Evolutionary conservation across 2,888 invertebrate species (phyloP).

Genomic region (Omphaloscelis lunosa): DNA sequence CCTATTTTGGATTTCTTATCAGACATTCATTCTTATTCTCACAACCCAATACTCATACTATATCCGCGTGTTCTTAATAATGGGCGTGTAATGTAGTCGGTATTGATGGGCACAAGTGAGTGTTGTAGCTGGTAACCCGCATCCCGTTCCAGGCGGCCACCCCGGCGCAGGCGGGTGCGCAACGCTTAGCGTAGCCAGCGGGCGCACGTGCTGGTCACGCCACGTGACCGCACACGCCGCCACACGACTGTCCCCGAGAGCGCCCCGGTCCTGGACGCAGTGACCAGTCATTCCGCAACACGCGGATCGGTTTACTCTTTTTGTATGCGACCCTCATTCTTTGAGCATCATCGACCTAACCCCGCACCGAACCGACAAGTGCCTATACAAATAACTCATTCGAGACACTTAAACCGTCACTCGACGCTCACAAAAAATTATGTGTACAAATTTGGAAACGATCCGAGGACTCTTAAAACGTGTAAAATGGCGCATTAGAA

Average conservation of each 20-base stretch:
- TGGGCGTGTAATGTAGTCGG: background rate
- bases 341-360: constrained; percentile 72
- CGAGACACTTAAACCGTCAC: constrained; percentile 86
- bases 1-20: background rate
- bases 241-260: background rate
- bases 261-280: constrained; percentile 15
- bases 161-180: constrained; percentile 15
- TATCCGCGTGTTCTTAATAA: background rate
- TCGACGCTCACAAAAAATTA: constrained; percentile 82
- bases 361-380: constrained; percentile 76
- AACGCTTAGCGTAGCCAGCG: constrained; percentile 11
- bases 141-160: constrained; percentile 32
- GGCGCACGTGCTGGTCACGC: constrained; percentile 33
- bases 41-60: background rate
- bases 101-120: background rate
- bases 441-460: constrained; percentile 84
- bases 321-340: constrained; percentile 64
- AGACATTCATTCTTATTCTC: background rate
- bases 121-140: constrained; percentile 35
- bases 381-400: constrained; percentile 88
- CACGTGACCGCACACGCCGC: constrained; percentile 6
- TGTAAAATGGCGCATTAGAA: constrained; percentile 83
- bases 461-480: constrained; percentile 81
- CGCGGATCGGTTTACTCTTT: background rate
- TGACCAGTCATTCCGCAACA: background rate